Base-by-base conservation (phyloP, 1,140 invertebrate species). In the Lepidurus packardi region DNA sequence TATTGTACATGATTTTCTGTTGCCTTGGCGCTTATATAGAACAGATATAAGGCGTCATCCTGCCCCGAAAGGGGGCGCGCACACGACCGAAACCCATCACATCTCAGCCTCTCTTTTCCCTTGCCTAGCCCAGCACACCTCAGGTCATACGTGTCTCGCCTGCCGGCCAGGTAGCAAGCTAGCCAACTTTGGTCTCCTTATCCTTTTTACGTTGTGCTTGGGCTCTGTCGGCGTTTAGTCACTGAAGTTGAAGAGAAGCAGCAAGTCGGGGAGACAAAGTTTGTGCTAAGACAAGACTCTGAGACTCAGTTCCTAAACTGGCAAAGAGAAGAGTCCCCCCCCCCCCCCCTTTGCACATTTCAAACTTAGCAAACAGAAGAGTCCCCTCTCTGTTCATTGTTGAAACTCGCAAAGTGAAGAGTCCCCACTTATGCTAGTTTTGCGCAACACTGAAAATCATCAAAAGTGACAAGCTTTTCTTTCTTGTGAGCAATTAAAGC, bases 81-180 rank as follows among this genome's bases (percentile, higher is more conserved):
- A 65, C 53, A 65, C 53, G 53, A 65, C 16, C 53, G 53, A 65
- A 65, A 65, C 21, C n/a, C 53, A 65, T 65, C 53, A n/a, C 53
- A 65, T 65, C 53, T 21, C 53, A 65, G 53, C 53, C 53, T 65
- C 53, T 65, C 53, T 65, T 65, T n/a, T 21, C 2, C 34, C 34
- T 4, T 34, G 34, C 53, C 53, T 65, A 7, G 53, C 53, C 53
- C 7, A 65, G 53, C 53, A 65, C 53, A 65, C 53, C 53, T 65
- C 53, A 65, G 53, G 53, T 65, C 53, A 65, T 65, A 65, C 53
- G 53, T 65, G 53, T 65, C 53, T 65, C 53, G 53, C 53, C 53
- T 65, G 53, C 53, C 53, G 53, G 53, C 53, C 53, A 65, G 53
- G 53, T 65, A 65, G 53, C 53, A 65, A 65, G 53, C 53, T 16